Evolutionary conservation across 1,140 invertebrate species (phyloP), one percentile per base, ranked within the genome.

Genomic region (Achatina immaculata): DNA sequence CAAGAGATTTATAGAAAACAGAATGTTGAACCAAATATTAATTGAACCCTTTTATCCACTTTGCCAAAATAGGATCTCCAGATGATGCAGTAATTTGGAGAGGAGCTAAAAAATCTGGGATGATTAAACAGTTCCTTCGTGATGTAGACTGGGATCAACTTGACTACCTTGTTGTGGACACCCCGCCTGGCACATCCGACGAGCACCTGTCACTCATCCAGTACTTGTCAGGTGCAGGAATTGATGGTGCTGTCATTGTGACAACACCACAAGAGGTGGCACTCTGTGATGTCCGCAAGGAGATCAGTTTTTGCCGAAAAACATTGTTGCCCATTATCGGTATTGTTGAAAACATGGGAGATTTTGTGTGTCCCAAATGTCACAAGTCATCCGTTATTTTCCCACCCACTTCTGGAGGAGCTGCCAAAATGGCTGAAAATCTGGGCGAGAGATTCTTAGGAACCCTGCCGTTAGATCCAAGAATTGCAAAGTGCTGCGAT

Each of bases 151-250:
- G 98, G 98, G 95, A 95, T 82, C 94, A 97, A 68, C 92, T 99
- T 31, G 98, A 99, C 92, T 98, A 95, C 91, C 92, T 99, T 38
- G 94, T 99, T 28, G 96, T 99, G 84, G 98, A 99, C 90, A 99
- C 97, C 68, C 98, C 98, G 48, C 98, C 98, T 84, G 96, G 97
- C 19, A 99, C 98, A 16, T 98, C 97, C 0, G 98, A 99, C 92
- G 98, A 99, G 90, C 98, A 99, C 87, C 95, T 99, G 76, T 96
- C 97, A 69, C 94, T 98, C 2, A 95, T 97, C 93, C 96, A 97
- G 82, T 91, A 90, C 71, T 84, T 91, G 19, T 92, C 96, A 95
- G 90, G 92, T 28, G 82, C 88, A 4, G 76, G 83, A 16, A 92
- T 95, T 36, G 95, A 96, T 89, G 96, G 96, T 3, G 97, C 96